Conservation (phyloP, 2,113 vertebrate genomes). For the Trichomycterus rosablanca region DNA sequence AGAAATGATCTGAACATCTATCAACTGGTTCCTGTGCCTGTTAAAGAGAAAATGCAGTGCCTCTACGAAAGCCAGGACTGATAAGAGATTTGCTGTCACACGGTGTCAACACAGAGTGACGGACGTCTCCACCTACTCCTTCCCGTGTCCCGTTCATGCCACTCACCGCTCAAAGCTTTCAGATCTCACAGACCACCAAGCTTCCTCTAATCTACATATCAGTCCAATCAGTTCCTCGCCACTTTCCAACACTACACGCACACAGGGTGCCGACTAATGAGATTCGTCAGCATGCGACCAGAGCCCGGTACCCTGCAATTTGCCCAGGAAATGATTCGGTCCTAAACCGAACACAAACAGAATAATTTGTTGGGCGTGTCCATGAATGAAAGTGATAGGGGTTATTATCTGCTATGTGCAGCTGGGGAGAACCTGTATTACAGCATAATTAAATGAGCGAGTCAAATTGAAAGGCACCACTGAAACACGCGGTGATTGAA, state of each 20-base stretch:
- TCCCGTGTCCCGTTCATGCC: not conserved
- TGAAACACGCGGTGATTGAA: constrained; percentile 7
- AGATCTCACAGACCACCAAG: constrained; percentile 24
- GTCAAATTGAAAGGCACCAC: not conserved
- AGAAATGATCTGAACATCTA: not conserved
- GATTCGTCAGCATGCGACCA: constrained; percentile 17
- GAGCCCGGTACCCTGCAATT: not conserved
- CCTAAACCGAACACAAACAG: not conserved
- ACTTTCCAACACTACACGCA: not conserved
- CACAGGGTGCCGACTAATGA: constrained; percentile 4
- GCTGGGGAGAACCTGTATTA: not conserved
- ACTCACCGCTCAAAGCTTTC: not conserved
- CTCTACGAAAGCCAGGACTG: constrained; percentile 20
- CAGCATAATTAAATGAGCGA: not conserved
- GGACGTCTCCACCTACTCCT: not conserved
- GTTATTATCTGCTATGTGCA: not conserved
- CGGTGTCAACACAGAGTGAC: constrained; percentile 18
- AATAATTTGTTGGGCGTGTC: not conserved
- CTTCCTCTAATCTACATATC: constrained; percentile 32
- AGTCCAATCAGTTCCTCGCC: constrained; percentile 23
- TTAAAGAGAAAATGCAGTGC: constrained; percentile 11
- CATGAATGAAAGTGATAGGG: not conserved
- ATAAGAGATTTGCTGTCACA: constrained; percentile 19
- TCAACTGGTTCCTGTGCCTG: not conserved
- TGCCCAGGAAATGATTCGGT: not conserved